Evolutionary conservation across 2,888 invertebrate genomes (phyloP).

Genomic region (Torymus auratus): DNA sequence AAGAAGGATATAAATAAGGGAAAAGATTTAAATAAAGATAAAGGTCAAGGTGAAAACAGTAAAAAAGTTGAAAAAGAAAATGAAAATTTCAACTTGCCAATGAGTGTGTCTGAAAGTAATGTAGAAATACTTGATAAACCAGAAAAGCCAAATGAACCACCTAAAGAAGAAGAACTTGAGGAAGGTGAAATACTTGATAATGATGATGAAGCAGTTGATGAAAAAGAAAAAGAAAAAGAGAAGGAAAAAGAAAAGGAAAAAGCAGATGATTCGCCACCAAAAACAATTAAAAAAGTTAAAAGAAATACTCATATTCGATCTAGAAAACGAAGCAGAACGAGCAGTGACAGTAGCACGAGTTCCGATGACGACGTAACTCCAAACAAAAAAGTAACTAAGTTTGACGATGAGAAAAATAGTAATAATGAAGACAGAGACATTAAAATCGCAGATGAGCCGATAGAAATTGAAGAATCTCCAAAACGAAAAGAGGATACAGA

Average conservation of each 20-base stretch:
- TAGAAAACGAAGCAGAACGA: constrained; percentile 41
- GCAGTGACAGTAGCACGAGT: neutral
- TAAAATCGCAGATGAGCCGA: constrained; percentile 24
- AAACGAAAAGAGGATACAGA: constrained; percentile 17
- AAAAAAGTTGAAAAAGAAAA: constrained; percentile 28
- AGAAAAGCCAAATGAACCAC: constrained; percentile 7
- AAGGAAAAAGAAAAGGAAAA: constrained; percentile 21
- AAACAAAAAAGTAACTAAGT: neutral
- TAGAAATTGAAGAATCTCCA: constrained; percentile 50
- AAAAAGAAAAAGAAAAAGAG: constrained; percentile 5
- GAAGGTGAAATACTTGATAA: constrained; percentile 58
- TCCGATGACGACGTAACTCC: neutral
- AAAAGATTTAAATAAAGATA: constrained; percentile 3
- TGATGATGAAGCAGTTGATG: constrained; percentile 36
- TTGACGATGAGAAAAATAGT: constrained; percentile 45
- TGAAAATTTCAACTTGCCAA: constrained; percentile 20
- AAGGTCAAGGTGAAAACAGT: constrained; percentile 23
- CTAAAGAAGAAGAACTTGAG: constrained; percentile 53
- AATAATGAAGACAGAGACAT: constrained; percentile 20
- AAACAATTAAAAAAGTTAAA: constrained; percentile 52
- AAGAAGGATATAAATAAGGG: constrained; percentile 11
- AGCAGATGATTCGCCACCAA: constrained; percentile 1
- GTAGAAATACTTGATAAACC: constrained; percentile 2
- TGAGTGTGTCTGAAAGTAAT: constrained; percentile 54
- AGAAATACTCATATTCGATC: constrained; percentile 51